These are phyloP conservation scores for Hozukius guyotensis DNA, from an alignment of 2,797 vertebrate species.

Conservation along the genomic window DNA sequence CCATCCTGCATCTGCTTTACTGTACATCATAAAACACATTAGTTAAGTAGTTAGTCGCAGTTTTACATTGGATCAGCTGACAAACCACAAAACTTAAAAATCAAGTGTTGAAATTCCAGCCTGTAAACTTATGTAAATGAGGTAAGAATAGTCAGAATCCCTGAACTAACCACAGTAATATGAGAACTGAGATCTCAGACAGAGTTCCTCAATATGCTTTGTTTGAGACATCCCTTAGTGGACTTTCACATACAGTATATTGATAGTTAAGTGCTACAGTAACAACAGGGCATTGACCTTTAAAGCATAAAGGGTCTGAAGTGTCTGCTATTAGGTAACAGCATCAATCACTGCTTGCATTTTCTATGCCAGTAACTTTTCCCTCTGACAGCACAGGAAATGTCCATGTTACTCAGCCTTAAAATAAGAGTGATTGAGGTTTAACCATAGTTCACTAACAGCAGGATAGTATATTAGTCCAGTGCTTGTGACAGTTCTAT, in stretches of 20 bases:
- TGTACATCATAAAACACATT: background rate
- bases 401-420: background rate
- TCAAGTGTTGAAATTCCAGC: background rate
- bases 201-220: constrained; percentile 22
- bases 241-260: background rate
- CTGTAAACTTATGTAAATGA: background rate
- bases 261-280: background rate
- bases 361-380: background rate
- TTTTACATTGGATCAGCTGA: background rate
- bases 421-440: background rate
- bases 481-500: background rate
- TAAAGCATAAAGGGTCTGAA: background rate
- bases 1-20: background rate
- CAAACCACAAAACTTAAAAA: background rate
- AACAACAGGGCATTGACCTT: background rate
- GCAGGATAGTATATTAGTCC: background rate
- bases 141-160: background rate
- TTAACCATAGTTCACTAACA: background rate
- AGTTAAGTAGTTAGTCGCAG: background rate
- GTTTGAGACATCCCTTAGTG: background rate
- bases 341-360: background rate
- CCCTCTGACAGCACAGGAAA: background rate
- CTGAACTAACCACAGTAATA: background rate
- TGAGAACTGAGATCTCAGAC: constrained; percentile 15
- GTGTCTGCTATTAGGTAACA: background rate